Percentiles rank a stretch among this genome's conserved stretches.
Evolutionary conservation across 2,797 vertebrate species (phyloP).

Genomic region (Tenualosa thibaudeaui): DNA sequence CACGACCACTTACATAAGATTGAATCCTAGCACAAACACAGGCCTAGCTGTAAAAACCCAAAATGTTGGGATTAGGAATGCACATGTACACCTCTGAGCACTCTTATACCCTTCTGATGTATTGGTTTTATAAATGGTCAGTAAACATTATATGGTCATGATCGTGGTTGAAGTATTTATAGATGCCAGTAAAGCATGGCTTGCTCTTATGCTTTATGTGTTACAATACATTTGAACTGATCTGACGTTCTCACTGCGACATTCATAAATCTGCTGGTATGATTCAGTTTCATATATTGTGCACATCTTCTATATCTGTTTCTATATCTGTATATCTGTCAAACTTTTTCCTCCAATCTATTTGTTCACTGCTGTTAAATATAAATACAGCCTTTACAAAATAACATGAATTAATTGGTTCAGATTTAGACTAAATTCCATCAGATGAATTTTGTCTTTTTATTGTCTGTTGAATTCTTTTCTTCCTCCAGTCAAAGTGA

Average conservation of each 20-base stretch:
- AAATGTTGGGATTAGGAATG: neutral
- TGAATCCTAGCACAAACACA: neutral
- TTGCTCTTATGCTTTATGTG: neutral
- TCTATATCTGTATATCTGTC: too few species aligned
- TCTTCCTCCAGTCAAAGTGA: neutral
- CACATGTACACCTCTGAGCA: neutral
- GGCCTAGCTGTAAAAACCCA: neutral
- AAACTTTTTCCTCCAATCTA: neutral
- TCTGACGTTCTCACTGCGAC: neutral
- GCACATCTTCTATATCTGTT: neutral
- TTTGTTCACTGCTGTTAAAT: neutral
- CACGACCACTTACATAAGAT: neutral
- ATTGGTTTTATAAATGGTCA: too few species aligned
- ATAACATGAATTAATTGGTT: too few species aligned
- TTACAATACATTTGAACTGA: neutral
- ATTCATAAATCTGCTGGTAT: neutral
- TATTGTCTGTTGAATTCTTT: neutral
- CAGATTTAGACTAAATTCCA: neutral
- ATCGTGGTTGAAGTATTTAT: neutral
- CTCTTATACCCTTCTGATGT: neutral
- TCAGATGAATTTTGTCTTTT: neutral
- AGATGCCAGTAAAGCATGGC: neutral
- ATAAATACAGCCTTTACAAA: neutral
- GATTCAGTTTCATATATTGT: neutral
- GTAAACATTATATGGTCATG: neutral